Evolutionary conservation across 2,888 invertebrate genomes (phyloP).

Genomic region (Eupithecia exiguata): DNA sequence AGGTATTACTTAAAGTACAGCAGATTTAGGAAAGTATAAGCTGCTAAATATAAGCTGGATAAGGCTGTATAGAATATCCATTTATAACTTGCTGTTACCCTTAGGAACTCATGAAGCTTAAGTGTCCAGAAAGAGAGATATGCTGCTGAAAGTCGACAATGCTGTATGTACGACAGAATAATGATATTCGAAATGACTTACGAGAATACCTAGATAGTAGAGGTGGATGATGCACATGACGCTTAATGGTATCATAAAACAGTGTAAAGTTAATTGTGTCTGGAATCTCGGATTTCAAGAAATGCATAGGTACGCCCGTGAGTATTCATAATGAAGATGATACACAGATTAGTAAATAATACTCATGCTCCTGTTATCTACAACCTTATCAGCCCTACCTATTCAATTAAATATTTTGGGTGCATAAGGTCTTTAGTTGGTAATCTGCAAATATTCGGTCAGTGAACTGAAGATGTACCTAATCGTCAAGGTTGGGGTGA

Average conservation of each 20-base stretch:
- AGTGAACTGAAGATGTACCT: constrained; percentile 64
- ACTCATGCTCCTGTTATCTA: neutral
- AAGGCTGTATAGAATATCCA: neutral
- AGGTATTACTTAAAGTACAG: neutral
- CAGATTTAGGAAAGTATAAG: neutral
- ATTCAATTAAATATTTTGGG: constrained; percentile 1
- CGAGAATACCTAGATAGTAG: neutral
- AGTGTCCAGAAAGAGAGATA: neutral
- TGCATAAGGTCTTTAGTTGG: constrained; percentile 13
- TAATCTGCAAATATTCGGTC: constrained; percentile 61
- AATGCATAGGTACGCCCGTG: neutral
- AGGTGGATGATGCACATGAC: neutral
- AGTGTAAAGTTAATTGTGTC: neutral
- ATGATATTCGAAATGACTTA: neutral
- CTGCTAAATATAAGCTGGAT: too few species aligned
- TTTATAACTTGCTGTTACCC: too few species aligned
- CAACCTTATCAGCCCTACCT: neutral
- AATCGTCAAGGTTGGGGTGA: constrained; percentile 69
- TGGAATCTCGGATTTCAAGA: neutral
- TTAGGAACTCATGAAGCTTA: neutral
- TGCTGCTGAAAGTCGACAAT: neutral
- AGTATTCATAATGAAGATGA: neutral
- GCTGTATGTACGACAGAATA: neutral
- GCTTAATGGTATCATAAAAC: neutral
- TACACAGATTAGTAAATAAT: neutral